Conservation (phyloP, 2,113 vertebrate species). For the Neogobius melanostomus region DNA sequence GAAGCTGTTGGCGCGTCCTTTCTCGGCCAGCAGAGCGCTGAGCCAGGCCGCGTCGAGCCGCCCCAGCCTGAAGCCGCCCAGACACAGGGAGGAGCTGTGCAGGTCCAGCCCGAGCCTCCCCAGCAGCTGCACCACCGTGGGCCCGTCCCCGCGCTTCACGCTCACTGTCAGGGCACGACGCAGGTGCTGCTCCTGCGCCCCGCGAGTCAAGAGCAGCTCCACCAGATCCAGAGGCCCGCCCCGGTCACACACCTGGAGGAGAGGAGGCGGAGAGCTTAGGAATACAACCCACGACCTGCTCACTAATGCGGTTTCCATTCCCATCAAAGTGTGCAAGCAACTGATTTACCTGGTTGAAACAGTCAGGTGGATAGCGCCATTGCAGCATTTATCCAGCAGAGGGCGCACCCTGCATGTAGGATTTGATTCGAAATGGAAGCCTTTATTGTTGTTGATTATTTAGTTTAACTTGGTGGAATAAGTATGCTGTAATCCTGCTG, state of each 20-base stretch:
- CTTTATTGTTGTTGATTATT: too few relatives aligned
- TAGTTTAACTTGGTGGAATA: too few relatives aligned
- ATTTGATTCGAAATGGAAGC: too few relatives aligned
- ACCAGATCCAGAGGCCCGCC: slow-evolving; percentile 86
- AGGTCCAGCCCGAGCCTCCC: slow-evolving; percentile 87
- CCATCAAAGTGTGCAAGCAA: too few relatives aligned
- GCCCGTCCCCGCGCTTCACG: slow-evolving; percentile 82
- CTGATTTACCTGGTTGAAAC: too few relatives aligned
- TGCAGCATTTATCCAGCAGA: too few relatives aligned
- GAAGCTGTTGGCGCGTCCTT: slow-evolving; percentile 61
- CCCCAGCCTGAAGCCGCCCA: slow-evolving; percentile 89
- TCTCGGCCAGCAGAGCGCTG: slow-evolving; percentile 83
- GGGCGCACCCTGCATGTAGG: too few relatives aligned
- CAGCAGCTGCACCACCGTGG: slow-evolving; percentile 82
- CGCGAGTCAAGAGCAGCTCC: slow-evolving; percentile 84
- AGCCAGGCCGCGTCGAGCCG: slow-evolving; percentile 89
- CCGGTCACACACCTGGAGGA: slow-evolving; percentile 81
- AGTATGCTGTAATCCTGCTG: too few relatives aligned
- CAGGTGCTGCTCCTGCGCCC: slow-evolving; percentile 87
- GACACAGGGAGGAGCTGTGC: slow-evolving; percentile 87
- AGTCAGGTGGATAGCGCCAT: too few relatives aligned
- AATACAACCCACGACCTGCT: too few relatives aligned
- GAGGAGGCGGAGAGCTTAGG: not conserved
- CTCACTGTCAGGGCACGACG: slow-evolving; percentile 83
- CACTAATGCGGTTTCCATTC: too few relatives aligned